A percentile compares a stretch with the other conserved stretches of the same genome.
These are phyloP conservation scores for Drosophila kikkawai DNA, from an alignment of 1,140 invertebrate genomes.

Conservation along the genomic window DNA sequence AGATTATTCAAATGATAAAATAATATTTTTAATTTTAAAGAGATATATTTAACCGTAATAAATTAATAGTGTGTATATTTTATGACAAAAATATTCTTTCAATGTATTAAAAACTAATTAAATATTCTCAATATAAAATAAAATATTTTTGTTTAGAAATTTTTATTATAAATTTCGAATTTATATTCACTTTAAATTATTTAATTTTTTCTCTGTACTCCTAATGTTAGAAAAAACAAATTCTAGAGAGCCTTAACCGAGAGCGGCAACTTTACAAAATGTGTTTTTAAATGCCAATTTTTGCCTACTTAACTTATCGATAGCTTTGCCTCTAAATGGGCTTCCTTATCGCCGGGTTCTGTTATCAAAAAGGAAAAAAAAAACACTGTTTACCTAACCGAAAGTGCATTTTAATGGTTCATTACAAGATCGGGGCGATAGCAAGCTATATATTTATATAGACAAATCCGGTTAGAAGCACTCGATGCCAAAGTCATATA, in stretches of 20 bases:
- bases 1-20: too few relatives aligned
- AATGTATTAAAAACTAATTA: neutral
- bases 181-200: too few relatives aligned
- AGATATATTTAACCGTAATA: too few relatives aligned
- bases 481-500: conserved; percentile 14
- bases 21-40: too few relatives aligned
- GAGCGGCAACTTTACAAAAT: conserved; percentile 45
- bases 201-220: neutral
- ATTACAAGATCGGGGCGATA: conserved; percentile 32
- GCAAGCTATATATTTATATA: conserved; percentile 1
- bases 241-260: neutral
- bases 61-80: too few relatives aligned
- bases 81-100: neutral
- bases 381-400: conserved; percentile 17
- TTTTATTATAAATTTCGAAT: neutral
- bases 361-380: conserved; percentile 17
- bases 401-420: conserved; percentile 46
- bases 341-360: conserved; percentile 17
- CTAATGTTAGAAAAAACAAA: neutral
- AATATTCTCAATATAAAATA: neutral
- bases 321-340: conserved; percentile 41
- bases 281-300: conserved; percentile 54
- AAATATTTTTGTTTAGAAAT: too few relatives aligned
- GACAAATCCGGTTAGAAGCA: conserved; percentile 33
- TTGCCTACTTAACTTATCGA: conserved; percentile 59